A percentile compares a stretch with the other conserved stretches of the same genome.
Evolutionary conservation across 2,113 vertebrate genomes (phyloP).

Genomic region (Muntiacus muntjak): DNA sequence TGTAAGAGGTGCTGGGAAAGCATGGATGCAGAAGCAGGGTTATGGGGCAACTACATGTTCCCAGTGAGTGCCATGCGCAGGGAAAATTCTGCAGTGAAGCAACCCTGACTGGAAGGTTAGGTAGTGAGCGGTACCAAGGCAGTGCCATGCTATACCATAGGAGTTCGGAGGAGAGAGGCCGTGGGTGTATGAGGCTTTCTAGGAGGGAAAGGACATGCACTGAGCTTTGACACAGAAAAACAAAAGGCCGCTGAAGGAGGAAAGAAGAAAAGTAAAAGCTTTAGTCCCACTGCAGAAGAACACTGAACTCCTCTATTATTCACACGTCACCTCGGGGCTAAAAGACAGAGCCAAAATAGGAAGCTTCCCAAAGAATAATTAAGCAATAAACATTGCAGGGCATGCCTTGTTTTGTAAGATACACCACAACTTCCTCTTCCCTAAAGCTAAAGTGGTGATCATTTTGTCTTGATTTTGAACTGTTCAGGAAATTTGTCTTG

Average conservation of each 20-base stretch:
- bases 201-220: neutral
- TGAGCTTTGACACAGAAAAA: neutral
- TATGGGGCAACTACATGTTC: neutral
- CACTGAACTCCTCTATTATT: neutral
- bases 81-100: neutral
- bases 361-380: conserved; percentile 43
- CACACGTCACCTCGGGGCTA: neutral
- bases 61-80: rapidly evolving
- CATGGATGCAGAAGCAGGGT: neutral
- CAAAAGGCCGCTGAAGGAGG: neutral
- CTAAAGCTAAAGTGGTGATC: neutral
- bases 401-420: conserved; percentile 23
- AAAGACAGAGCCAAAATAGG: conserved; percentile 36
- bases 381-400: conserved; percentile 18
- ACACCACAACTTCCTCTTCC: conserved; percentile 38
- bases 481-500: conserved; percentile 32
- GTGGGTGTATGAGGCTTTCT: neutral
- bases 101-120: neutral
- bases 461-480: conserved; percentile 41
- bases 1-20: neutral
- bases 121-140: neutral
- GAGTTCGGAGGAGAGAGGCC: neutral
- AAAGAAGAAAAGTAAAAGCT: neutral
- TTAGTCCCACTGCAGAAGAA: neutral
- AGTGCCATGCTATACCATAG: rapidly evolving